Percentiles rank a stretch among this genome's conserved stretches.
Evolutionary conservation across 2,888 invertebrate genomes (phyloP).

Genomic region (Pristionchus exspectatus): DNA sequence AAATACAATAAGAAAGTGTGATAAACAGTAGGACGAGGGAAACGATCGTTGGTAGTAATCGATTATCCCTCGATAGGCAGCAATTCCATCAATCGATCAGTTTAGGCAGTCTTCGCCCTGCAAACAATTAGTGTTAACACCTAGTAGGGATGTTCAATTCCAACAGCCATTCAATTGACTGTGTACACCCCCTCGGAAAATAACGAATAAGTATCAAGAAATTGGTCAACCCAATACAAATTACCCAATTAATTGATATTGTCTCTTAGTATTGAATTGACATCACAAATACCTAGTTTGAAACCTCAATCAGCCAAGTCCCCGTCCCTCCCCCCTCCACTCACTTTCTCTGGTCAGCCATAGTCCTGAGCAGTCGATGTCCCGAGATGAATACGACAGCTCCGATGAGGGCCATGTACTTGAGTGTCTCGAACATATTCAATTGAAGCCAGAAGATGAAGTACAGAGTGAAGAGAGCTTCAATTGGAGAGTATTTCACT

Average conservation of each 20-base stretch:
- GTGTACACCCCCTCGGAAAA: too few relatives aligned
- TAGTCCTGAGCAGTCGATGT: slow-evolving; percentile 86
- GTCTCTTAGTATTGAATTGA: too few relatives aligned
- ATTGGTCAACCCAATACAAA: too few relatives aligned
- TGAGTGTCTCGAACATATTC: slow-evolving; percentile 95
- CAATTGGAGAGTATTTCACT: slow-evolving; percentile 69
- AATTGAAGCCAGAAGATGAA: slow-evolving; percentile 92
- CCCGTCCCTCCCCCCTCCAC: not conserved
- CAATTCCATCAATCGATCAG: not conserved
- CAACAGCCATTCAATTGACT: too few relatives aligned
- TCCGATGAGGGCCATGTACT: slow-evolving; percentile 90
- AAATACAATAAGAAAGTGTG: not conserved
- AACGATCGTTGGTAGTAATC: not conserved
- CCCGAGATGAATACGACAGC: slow-evolving; percentile 94
- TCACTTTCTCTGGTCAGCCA: slow-evolving; percentile 67
- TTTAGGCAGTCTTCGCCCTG: slow-evolving; percentile 48
- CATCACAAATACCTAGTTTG: too few relatives aligned
- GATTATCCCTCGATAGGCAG: not conserved
- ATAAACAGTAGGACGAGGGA: not conserved
- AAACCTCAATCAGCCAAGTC: not conserved
- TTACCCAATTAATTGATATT: too few relatives aligned
- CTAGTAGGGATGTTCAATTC: too few relatives aligned
- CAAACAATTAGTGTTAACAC: not conserved
- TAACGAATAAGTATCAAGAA: too few relatives aligned
- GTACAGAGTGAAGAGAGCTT: slow-evolving; percentile 91